These are phyloP conservation scores for Labrus mixtus DNA, from an alignment of 2,113 vertebrate genomes.

Conservation along the genomic window DNA sequence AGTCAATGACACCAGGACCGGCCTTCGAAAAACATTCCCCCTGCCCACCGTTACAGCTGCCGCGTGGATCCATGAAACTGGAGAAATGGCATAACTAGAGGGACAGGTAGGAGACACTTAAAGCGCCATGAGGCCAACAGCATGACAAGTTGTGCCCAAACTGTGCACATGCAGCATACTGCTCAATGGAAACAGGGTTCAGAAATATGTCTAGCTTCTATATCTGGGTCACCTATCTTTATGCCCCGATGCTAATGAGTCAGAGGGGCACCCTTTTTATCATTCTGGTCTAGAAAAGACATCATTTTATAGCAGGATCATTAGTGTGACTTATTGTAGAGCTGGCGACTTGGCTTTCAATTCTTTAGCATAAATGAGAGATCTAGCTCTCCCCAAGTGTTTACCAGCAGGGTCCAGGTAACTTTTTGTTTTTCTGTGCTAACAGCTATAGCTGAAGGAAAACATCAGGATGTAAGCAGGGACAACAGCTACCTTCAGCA, in stretches of 20 bases:
- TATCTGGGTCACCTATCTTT: constrained; percentile 86
- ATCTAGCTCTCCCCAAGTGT: constrained; percentile 69
- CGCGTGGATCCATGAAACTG: constrained; percentile 51
- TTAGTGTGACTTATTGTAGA: constrained; percentile 84
- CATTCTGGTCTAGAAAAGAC: constrained; percentile 78
- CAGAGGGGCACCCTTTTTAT: constrained; percentile 80
- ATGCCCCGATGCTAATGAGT: constrained; percentile 82
- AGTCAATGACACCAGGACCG: constrained; percentile 80
- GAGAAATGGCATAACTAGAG: constrained; percentile 34
- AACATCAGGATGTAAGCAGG: constrained; percentile 48
- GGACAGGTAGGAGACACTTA: constrained; percentile 40
- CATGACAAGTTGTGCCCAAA: constrained; percentile 28
- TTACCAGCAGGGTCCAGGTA: constrained; percentile 57
- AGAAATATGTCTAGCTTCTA: constrained; percentile 76
- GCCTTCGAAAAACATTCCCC: constrained; percentile 71
- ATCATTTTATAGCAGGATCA: constrained; percentile 84
- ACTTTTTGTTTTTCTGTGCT: constrained; percentile 46
- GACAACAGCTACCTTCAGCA: constrained; percentile 62
- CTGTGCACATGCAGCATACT: constrained; percentile 20
- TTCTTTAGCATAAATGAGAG: constrained; percentile 74
- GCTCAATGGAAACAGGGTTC: constrained; percentile 53
- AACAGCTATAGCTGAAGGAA: constrained; percentile 52
- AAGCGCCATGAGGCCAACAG: constrained; percentile 34
- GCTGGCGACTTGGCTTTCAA: constrained; percentile 71
- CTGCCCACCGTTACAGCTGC: constrained; percentile 55